Conservation (phyloP, 2,113 vertebrate genomes). For the Trichomycterus rosablanca region DNA sequence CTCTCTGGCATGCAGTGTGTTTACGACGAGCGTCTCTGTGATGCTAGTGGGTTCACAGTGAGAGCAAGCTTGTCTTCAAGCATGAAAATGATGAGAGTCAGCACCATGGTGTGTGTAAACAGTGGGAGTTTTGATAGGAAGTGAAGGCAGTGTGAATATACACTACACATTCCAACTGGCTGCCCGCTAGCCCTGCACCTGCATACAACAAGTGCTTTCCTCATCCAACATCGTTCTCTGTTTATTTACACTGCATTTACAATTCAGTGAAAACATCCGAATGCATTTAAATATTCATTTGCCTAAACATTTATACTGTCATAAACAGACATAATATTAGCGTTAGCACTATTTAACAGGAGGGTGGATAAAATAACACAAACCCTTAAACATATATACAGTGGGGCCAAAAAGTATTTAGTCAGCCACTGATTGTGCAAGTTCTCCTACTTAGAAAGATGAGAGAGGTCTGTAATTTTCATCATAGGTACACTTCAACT, state of each 20-base stretch:
- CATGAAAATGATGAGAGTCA: conserved; percentile 5
- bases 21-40: conserved; percentile 13
- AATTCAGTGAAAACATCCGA: no score
- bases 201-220: conserved; percentile 55
- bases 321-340: no score
- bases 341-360: no score
- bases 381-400: no score
- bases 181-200: conserved; percentile 65
- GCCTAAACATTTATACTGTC: neutral
- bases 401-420: no score
- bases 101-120: conserved; percentile 49
- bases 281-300: no score
- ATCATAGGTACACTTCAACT: no score
- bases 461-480: no score
- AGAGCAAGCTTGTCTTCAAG: conserved; percentile 23
- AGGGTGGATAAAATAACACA: no score
- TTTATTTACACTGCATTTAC: neutral
- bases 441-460: no score
- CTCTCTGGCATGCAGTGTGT: conserved; percentile 19
- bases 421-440: no score
- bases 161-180: conserved; percentile 57
- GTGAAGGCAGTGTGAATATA: conserved; percentile 42
- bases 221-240: conserved; percentile 10
- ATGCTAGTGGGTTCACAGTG: conserved; percentile 17
- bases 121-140: conserved; percentile 40